phyloP scores from a whole-genome alignment of 1,140 invertebrate genomes.

The Aphis gossypii region DNA sequence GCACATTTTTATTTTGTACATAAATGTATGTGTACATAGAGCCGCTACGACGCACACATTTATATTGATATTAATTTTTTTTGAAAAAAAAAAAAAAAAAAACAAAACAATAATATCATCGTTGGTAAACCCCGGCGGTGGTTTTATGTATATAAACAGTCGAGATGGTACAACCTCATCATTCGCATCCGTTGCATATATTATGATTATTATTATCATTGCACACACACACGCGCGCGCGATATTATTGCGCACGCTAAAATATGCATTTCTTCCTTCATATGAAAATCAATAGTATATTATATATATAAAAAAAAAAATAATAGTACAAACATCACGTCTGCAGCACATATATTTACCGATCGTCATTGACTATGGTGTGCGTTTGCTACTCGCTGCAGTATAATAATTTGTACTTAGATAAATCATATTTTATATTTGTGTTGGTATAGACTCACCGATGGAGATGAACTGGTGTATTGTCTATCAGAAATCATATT shows the following conservation, averaged over 20 bases:
- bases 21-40: background rate
- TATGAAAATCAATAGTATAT: background rate
- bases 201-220: background rate
- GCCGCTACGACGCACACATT: background rate
- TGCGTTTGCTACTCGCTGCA: too few relatives aligned
- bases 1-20: background rate
- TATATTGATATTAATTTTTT: background rate
- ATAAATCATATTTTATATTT: background rate
- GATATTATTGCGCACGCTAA: background rate
- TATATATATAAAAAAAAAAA: too few relatives aligned
- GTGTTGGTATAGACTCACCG: background rate
- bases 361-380: background rate
- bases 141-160: background rate
- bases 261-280: background rate
- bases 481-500: too few relatives aligned
- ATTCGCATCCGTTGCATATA: background rate
- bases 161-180: background rate
- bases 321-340: too few relatives aligned
- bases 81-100: background rate
- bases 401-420: background rate
- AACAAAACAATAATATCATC: background rate
- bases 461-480: too few relatives aligned
- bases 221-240: too few relatives aligned
- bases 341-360: background rate
- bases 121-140: background rate